These are phyloP conservation scores for Stegostoma tigrinum DNA, from an alignment of 2,113 vertebrate species.

Conservation along the genomic window DNA sequence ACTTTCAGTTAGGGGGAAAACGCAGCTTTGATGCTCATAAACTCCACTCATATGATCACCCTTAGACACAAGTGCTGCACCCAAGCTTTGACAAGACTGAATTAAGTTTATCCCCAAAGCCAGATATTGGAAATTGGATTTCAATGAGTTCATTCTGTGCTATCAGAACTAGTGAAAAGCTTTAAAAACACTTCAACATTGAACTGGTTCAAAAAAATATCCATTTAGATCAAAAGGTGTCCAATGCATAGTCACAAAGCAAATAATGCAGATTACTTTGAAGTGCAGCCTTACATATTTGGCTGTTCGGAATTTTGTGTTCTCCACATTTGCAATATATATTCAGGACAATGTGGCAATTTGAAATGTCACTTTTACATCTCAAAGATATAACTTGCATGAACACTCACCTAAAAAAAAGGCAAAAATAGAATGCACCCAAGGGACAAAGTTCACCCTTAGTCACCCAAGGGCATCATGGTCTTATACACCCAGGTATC, in stretches of 20 bases:
- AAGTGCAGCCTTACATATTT: not conserved
- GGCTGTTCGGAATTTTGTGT: not conserved
- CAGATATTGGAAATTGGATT: no score
- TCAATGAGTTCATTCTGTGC: no score
- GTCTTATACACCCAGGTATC: not conserved
- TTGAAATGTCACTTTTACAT: not conserved
- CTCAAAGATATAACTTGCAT: not conserved
- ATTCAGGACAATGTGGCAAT: not conserved
- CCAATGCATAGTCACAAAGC: not conserved
- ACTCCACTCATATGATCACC: not conserved
- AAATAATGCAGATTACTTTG: not conserved
- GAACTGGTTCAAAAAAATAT: not conserved
- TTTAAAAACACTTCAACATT: not conserved
- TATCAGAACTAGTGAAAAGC: not conserved
- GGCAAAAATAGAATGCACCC: not conserved
- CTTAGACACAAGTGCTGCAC: no score
- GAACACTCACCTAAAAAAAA: not conserved
- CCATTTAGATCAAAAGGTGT: not conserved
- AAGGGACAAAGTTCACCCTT: not conserved
- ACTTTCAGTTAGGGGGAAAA: not conserved
- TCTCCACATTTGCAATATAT: not conserved
- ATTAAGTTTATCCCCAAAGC: no score
- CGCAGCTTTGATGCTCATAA: not conserved
- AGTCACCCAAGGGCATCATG: not conserved
- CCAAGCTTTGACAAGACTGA: no score